Percentiles rank a stretch among this genome's conserved stretches.
phyloP scores from a whole-genome alignment of 64 coral and sea anemone genomes.

The Actinia tenebrosa region DNA sequence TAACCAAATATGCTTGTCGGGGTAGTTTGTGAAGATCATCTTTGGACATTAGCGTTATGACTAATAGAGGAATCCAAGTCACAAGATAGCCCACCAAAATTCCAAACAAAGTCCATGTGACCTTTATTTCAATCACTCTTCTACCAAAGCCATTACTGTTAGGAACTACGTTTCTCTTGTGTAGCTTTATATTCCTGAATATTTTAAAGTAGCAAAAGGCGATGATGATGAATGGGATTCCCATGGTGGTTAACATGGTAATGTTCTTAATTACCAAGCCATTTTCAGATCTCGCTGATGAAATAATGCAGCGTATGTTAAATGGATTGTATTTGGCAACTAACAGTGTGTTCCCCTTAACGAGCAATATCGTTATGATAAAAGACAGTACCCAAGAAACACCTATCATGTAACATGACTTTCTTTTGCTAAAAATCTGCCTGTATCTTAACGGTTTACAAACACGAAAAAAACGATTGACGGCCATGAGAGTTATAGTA shows the following conservation, averaged over 20 bases:
- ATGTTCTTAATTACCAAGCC: background rate
- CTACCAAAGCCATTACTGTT: background rate
- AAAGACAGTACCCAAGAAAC: background rate
- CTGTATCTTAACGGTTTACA: background rate
- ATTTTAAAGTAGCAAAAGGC: background rate
- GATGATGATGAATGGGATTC: background rate
- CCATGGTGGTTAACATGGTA: background rate
- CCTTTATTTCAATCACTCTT: background rate
- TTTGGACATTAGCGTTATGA: background rate
- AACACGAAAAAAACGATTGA: background rate
- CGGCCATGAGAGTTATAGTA: background rate
- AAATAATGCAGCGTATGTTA: background rate
- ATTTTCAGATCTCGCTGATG: background rate
- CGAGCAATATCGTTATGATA: background rate
- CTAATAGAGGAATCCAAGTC: background rate
- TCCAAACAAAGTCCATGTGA: constrained; percentile 1
- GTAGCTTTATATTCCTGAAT: background rate
- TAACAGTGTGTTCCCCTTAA: background rate
- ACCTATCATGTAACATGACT: background rate
- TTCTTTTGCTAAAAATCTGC: background rate
- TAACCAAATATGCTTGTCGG: background rate
- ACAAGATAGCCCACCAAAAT: background rate
- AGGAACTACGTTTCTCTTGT: background rate
- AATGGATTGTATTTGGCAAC: background rate
- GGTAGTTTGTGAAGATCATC: background rate